Evolutionary conservation across 2,113 vertebrate species (phyloP).

Genomic region (Etia nguti): DNA sequence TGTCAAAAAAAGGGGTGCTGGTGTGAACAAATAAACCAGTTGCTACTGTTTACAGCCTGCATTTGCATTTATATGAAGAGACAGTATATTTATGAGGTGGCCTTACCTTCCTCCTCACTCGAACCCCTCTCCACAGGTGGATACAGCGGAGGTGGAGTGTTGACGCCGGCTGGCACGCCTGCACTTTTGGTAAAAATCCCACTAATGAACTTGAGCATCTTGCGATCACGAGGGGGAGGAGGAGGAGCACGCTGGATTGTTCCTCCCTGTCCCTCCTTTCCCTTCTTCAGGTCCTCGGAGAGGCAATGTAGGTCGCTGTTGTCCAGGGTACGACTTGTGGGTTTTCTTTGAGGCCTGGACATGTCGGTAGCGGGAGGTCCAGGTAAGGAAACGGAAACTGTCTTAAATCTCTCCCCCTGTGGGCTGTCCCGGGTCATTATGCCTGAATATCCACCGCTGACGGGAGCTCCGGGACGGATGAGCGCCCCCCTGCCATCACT

Average conservation of each 20-base stretch:
- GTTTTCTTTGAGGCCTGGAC: slow-evolving; percentile 78
- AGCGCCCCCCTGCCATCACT: slow-evolving; percentile 72
- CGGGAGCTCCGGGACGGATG: slow-evolving; percentile 50
- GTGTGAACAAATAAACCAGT: background rate
- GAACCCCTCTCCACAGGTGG: slow-evolving; percentile 70
- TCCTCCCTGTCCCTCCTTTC: slow-evolving; percentile 63
- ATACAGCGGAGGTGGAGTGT: slow-evolving; percentile 64
- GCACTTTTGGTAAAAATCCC: slow-evolving; percentile 93
- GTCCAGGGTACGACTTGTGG: slow-evolving; percentile 90
- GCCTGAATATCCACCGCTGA: slow-evolving; percentile 55
- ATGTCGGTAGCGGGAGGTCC: slow-evolving; percentile 40
- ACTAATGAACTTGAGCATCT: slow-evolving; percentile 96
- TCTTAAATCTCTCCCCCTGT: slow-evolving; percentile 72
- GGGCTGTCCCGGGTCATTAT: slow-evolving; percentile 66
- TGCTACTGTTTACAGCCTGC: background rate
- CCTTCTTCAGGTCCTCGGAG: slow-evolving; percentile 71
- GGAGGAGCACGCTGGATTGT: slow-evolving; percentile 75
- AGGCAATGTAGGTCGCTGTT: slow-evolving; percentile 86
- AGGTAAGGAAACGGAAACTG: slow-evolving; percentile 62
- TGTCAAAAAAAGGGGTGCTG: background rate
- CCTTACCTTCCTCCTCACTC: slow-evolving; percentile 78
- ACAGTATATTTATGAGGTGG: background rate
- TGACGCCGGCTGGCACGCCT: slow-evolving; percentile 64
- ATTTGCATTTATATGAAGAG: background rate
- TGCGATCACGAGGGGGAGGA: slow-evolving; percentile 79